Percentiles rank a stretch among this genome's conserved stretches.
These are phyloP conservation scores for Rattus rattus DNA, from an alignment of 2,113 vertebrate species.

Conservation along the genomic window DNA sequence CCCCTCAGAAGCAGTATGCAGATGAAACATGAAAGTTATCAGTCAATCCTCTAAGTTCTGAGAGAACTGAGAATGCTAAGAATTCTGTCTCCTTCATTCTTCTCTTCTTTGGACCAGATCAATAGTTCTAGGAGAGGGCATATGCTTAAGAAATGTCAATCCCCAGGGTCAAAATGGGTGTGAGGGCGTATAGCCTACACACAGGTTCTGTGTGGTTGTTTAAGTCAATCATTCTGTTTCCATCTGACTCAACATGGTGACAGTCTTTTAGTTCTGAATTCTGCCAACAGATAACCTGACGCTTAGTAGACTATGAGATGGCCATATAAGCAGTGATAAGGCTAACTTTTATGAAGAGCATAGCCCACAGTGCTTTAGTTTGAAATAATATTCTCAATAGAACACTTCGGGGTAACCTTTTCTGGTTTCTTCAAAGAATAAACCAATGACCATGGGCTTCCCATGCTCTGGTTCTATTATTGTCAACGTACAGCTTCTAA, in stretches of 20 bases:
- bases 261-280: constrained; percentile 37
- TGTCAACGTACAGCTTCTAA: constrained; percentile 33
- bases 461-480: background rate
- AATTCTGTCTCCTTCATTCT: constrained; percentile 26
- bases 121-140: background rate
- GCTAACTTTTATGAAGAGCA: constrained; percentile 1
- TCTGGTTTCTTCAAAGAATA: background rate
- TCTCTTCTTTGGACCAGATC: constrained; percentile 14
- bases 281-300: background rate
- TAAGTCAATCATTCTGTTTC: constrained; percentile 29
- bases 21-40: background rate
- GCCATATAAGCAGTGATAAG: background rate
- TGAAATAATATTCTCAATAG: constrained; percentile 38
- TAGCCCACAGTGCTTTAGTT: background rate
- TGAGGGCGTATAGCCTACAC: background rate
- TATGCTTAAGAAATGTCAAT: constrained; percentile 26
- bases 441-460: background rate
- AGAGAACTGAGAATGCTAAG: background rate
- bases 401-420: constrained; percentile 21
- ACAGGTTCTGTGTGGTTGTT: background rate
- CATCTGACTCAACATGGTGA: background rate
- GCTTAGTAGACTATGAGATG: background rate
- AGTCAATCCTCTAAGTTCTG: background rate
- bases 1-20: background rate
- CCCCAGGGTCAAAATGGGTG: background rate